Evolutionary conservation across 2,113 vertebrate genomes (phyloP), one percentile per base, ranked within the genome.

Genomic region (Pituophis catenifer): DNA sequence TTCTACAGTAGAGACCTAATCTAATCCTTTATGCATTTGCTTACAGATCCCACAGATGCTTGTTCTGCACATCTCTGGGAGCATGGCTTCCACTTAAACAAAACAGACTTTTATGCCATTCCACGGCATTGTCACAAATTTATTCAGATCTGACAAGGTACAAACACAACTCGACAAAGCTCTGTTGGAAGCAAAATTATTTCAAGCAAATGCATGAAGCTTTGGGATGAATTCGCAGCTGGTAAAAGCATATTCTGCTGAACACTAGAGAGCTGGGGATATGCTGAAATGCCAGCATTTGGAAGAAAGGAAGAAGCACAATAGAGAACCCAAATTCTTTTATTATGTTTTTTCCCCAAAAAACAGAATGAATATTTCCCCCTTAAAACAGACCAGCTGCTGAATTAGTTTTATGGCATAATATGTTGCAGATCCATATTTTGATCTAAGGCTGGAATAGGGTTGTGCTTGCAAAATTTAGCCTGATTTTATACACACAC

Each of bases 161-260:
- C 57, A 86, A 91, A 86, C 81, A 21, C 91, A 86, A n/a, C 9
- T 59, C 81, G 15, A 53, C 13, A 75, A 75, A 85, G 21, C 81
- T 86, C 81, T n/a, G 81, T 85, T 91, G 81, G 81, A 91, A 91
- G 91, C 91, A 91, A 50, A 86, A 59, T 91, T 91, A 91, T 91
- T 59, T 91, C 58, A 48, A 94, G 88, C 90, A 10, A 62, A 0
- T 85, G 3, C 21, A 1, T 88, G 9, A 15, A 93, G 92, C 62
- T 54, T 52, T 33, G 91, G 89, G 92, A 89, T 7, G 0, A 75
- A 92, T 81, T 0, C 92, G 93, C 94, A 86, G 15, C 91, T 92
- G 62, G 58, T 91, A 3, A 0, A 0, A 8, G 54, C 88, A 52
- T 93, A 91, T 91, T 44, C 15, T 29, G 91, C 29, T 50, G 54